Conservation (phyloP, 2,113 vertebrate species). For the Hypomesus transpacificus region DNA sequence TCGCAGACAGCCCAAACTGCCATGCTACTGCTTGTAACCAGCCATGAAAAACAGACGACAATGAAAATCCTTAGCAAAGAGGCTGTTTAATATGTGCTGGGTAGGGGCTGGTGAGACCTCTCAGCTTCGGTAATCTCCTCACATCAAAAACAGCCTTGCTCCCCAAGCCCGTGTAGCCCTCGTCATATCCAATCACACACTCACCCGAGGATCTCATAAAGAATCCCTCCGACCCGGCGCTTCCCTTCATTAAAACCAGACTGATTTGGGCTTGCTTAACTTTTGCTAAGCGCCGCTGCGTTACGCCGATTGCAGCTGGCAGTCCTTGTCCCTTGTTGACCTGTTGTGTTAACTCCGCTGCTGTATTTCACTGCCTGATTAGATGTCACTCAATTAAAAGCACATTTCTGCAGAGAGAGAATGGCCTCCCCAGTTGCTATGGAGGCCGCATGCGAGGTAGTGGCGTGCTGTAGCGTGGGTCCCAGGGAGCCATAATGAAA, state of each 20-base stretch:
- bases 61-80: slow-evolving; percentile 52
- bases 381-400: slow-evolving; percentile 78
- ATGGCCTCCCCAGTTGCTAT: slow-evolving; percentile 65
- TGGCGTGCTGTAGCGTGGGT: slow-evolving; percentile 50
- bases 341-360: slow-evolving; percentile 65
- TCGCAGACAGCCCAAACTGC: slow-evolving; percentile 36
- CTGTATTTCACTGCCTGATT: slow-evolving; percentile 71
- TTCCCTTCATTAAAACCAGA: slow-evolving; percentile 51
- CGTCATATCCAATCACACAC: slow-evolving; percentile 64
- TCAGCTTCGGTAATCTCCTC: slow-evolving; percentile 59
- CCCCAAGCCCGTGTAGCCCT: slow-evolving; percentile 53
- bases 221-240: slow-evolving; percentile 47
- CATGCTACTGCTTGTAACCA: not conserved
- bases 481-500: slow-evolving; percentile 66
- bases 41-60: slow-evolving; percentile 43
- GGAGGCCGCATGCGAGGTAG: slow-evolving; percentile 62
- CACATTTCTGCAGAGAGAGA: slow-evolving; percentile 63
- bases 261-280: slow-evolving; percentile 36
- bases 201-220: slow-evolving; percentile 53
- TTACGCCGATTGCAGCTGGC: slow-evolving; percentile 37
- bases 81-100: slow-evolving; percentile 62
- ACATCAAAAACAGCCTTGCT: slow-evolving; percentile 67
- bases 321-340: slow-evolving; percentile 54
- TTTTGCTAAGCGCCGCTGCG: slow-evolving; percentile 6
- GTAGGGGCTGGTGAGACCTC: slow-evolving; percentile 54